Evolutionary conservation across 2,113 vertebrate species (phyloP).

Genomic region (Rattus norvegicus): DNA sequence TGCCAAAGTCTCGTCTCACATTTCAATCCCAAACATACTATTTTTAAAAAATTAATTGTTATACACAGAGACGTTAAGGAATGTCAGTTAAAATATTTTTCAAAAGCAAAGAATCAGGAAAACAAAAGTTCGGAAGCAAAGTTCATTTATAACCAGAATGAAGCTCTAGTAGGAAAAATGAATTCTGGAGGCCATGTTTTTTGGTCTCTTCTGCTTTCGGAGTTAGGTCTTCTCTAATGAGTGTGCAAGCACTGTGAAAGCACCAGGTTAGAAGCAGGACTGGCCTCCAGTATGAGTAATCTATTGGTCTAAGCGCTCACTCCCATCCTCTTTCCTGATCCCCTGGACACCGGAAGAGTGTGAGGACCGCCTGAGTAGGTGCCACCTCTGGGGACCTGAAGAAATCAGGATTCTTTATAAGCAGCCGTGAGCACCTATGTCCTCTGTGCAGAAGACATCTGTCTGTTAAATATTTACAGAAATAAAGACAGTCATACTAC

Average conservation of each 20-base stretch:
- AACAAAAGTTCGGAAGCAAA: neutral
- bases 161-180: neutral
- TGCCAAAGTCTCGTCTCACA: neutral
- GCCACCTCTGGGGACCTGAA: neutral
- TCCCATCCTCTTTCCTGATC: neutral
- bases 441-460: neutral
- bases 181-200: neutral
- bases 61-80: neutral
- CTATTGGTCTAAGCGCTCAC: neutral
- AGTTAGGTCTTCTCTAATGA: neutral
- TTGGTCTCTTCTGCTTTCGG: neutral
- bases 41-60: neutral
- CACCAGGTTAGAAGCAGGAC: neutral
- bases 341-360: neutral
- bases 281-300: neutral
- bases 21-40: neutral
- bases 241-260: neutral
- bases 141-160: conserved; percentile 18
- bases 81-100: conserved; percentile 5
- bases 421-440: neutral
- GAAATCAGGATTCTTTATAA: neutral
- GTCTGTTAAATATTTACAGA: neutral
- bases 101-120: neutral
- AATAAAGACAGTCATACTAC: neutral
- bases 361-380: neutral